Evolutionary conservation across 1,140 invertebrate genomes (phyloP), one percentile per base, ranked within the genome.

Genomic region (Melanaphis sacchari): DNA sequence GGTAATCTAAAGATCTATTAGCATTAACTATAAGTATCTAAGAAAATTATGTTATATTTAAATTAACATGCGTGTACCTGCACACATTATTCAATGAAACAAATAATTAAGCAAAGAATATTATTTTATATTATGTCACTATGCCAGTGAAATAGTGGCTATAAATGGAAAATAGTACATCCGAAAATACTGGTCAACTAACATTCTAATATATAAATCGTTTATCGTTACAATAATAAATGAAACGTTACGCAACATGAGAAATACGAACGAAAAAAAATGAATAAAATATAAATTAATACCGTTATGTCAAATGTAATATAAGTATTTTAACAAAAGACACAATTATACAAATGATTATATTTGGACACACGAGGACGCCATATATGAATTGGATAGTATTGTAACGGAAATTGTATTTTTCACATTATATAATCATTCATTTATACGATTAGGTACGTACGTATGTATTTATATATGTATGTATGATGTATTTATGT

Each of bases 201-300:
- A 26, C 22, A 52, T 89, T 49, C 43, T 38, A 89, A 89, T 21
- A 90, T 31, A 89, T 38, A 90, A 41, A 43, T 90, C 40, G 9
- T 66, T 90, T 41, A 90, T 90, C 26, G 9, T 43, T 90, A 59
- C 54, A 90, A 66, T 90, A 59, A 89, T 89, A 89, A 89, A 89
- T 89, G 26, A n/a, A 90, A 66, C 2, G 26, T 90, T 90, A 90
- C 52, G 31, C 22, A 82, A 84, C n/a, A 85, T 21, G 11, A 93
- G 22, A 41, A 92, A 84, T 49, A 54, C 41, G 43, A 93, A 93
- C 52, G 49, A n/a, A 46, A 54, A 54, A 92, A 85, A 93, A 52
- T 93, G 91, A 93, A 93, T 85, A 93, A 93, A 85, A 81, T 85
- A 82, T 84, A 93, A 85, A 54, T 85, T 93, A 93, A 93, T 85